Evolutionary conservation across 2,888 invertebrate species (phyloP).

Genomic region (Cyaniris semiargus): DNA sequence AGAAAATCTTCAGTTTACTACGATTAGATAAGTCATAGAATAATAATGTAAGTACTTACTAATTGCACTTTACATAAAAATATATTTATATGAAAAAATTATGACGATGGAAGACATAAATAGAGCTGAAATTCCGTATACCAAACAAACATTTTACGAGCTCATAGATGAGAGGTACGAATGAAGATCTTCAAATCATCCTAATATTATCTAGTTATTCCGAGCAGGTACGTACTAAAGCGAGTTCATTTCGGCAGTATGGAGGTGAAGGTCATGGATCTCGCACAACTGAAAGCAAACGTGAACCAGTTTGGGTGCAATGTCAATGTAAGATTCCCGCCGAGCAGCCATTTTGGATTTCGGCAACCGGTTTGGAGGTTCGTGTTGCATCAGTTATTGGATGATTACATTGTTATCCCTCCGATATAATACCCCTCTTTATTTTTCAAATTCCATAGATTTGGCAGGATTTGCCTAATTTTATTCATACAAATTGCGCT

Average conservation of each 20-base stretch:
- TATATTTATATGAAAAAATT: background rate
- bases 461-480: background rate
- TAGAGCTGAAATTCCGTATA: background rate
- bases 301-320: constrained; percentile 55
- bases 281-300: constrained; percentile 52
- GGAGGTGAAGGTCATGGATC: constrained; percentile 73
- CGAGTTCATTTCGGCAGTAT: constrained; percentile 55
- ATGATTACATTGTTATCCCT: constrained; percentile 28
- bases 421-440: background rate
- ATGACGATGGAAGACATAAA: background rate
- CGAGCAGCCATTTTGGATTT: constrained; percentile 68
- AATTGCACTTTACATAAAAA: background rate
- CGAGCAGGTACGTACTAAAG: constrained; percentile 23
- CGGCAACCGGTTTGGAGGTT: constrained; percentile 63
- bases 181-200: background rate
- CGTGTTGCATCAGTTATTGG: constrained; percentile 51
- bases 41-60: too few species aligned
- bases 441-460: background rate
- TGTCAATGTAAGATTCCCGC: constrained; percentile 65
- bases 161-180: background rate
- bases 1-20: too few species aligned
- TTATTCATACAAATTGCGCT: background rate
- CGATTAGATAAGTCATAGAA: too few species aligned
- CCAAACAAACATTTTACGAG: background rate
- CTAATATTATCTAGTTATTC: constrained; percentile 5